A percentile compares a stretch with the other conserved stretches of the same genome.
Conservation (phyloP, 1,140 invertebrate genomes). For the Lethocerus indicus region DNA sequence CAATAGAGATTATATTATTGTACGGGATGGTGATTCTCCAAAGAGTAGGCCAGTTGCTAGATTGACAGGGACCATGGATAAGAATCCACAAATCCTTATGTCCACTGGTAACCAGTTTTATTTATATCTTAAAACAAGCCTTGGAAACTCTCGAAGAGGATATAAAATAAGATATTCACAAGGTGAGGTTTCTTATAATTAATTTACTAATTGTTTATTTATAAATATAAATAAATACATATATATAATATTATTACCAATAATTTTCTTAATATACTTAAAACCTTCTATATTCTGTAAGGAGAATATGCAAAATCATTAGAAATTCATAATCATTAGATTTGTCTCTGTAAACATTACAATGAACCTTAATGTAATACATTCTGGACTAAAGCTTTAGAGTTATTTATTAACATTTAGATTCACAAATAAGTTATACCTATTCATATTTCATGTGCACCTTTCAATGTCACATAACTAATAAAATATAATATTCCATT, state of each 20-base stretch:
- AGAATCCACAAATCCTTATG: conserved; percentile 72
- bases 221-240: not conserved
- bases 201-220: not conserved
- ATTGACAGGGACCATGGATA: conserved; percentile 55
- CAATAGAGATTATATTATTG: conserved; percentile 69
- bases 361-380: not conserved
- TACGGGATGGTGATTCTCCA: conserved; percentile 76
- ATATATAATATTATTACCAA: not conserved
- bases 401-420: not conserved
- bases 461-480: too few species aligned
- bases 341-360: not conserved
- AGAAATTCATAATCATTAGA: not conserved
- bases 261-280: not conserved
- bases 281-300: not conserved
- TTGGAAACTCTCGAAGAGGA: conserved; percentile 75
- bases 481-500: not conserved
- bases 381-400: not conserved
- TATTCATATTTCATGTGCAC: too few species aligned
- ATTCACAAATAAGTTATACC: too few species aligned
- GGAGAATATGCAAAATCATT: not conserved
- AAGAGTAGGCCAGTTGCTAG: conserved; percentile 65
- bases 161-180: conserved; percentile 80
- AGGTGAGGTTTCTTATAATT: conserved; percentile 26
- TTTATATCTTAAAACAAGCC: conserved; percentile 78
- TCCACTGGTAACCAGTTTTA: conserved; percentile 81